phyloP scores from a whole-genome alignment of 2,113 vertebrate genomes.

The Gallinago undulata region DNA sequence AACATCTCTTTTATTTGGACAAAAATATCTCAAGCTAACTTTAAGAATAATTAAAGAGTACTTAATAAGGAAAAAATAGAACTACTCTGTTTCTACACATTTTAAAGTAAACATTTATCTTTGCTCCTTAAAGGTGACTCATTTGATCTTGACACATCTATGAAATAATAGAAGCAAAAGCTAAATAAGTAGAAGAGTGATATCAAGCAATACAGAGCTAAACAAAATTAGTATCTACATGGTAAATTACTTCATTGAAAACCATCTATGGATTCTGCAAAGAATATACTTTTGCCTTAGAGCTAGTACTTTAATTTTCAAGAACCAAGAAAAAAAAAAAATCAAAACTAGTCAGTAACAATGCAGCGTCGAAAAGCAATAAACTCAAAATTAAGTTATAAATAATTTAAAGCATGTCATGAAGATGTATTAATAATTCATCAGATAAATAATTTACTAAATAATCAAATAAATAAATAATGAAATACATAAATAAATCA shows the following conservation, averaged over 20 bases:
- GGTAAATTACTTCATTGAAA: slow-evolving; percentile 65
- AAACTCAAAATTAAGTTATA: slow-evolving; percentile 99
- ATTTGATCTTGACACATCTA: slow-evolving; percentile 6
- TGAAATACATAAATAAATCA: slow-evolving; percentile 97
- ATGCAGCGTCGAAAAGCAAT: slow-evolving; percentile 96
- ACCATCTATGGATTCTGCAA: slow-evolving; percentile 57
- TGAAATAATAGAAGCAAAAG: slow-evolving; percentile 5
- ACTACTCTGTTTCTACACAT: neutral
- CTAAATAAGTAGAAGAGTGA: slow-evolving; percentile 8
- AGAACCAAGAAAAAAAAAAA: slow-evolving; percentile 83
- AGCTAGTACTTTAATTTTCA: slow-evolving; percentile 93
- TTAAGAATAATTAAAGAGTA: neutral
- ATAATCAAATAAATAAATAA: slow-evolving; percentile 99
- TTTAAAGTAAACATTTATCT: slow-evolving; percentile 16
- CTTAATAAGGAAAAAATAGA: neutral
- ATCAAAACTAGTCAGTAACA: slow-evolving; percentile 92
- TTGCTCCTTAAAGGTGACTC: slow-evolving; percentile 32
- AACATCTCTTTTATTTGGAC: neutral
- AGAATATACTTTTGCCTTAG: slow-evolving; percentile 79
- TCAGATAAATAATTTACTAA: slow-evolving; percentile 99
- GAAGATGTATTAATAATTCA: slow-evolving; percentile 99
- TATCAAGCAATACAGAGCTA: slow-evolving; percentile 29
- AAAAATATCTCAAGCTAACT: neutral
- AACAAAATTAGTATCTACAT: slow-evolving; percentile 69
- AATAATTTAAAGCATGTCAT: slow-evolving; percentile 98